These are phyloP conservation scores for Tigriopus japonicus DNA, from an alignment of 1,140 invertebrate species.

Conservation along the genomic window DNA sequence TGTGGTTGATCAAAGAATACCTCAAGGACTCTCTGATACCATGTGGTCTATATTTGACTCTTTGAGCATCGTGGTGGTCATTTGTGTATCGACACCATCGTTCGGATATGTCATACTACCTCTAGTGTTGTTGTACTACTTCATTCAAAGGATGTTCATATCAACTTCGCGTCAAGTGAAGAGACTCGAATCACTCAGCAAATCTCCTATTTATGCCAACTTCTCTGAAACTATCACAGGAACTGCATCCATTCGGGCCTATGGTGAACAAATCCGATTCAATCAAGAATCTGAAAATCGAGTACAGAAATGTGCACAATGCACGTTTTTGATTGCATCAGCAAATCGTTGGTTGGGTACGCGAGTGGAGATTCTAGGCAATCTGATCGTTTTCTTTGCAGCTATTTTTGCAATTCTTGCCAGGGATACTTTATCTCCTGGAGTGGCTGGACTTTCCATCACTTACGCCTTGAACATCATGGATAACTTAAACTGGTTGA, in stretches of 20 bases:
- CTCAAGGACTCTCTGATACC: constrained; percentile 22
- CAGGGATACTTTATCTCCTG: constrained; percentile 44
- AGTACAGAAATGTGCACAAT: constrained; percentile 71
- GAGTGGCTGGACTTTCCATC: constrained; percentile 68
- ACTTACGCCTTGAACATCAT: constrained; percentile 63
- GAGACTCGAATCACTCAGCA: constrained; percentile 14
- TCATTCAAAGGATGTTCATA: constrained; percentile 15
- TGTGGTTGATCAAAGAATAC: constrained; percentile 39
- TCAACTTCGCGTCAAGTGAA: constrained; percentile 14
- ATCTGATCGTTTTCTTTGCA: constrained; percentile 72
- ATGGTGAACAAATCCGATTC: constrained; percentile 37
- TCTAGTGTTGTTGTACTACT: constrained; percentile 11
- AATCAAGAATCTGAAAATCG: constrained; percentile 56
- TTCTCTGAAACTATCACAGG: constrained; percentile 35
- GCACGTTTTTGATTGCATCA: constrained; percentile 66
- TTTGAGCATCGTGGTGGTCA: not conserved
- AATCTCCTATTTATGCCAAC: constrained; percentile 33
- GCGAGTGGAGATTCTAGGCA: constrained; percentile 75
- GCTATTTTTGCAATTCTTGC: constrained; percentile 66
- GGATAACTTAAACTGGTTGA: constrained; percentile 36
- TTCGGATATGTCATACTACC: constrained; percentile 10
- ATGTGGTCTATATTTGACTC: not conserved
- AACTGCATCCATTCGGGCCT: constrained; percentile 43
- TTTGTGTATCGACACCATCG: not conserved
- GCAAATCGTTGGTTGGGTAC: constrained; percentile 79